Conservation (phyloP, 2,797 vertebrate genomes). For the Glyptemys insculpta region DNA sequence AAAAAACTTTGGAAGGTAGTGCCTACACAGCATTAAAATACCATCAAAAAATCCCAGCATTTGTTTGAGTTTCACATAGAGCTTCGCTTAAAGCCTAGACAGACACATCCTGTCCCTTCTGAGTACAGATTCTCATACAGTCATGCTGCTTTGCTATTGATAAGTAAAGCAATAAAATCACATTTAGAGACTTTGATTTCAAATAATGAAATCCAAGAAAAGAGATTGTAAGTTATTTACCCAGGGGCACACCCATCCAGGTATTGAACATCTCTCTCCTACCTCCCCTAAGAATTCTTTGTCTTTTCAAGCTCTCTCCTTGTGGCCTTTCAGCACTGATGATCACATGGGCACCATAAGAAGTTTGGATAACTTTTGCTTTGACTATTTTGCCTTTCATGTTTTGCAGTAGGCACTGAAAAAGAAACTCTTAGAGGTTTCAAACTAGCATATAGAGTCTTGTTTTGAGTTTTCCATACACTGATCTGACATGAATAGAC, state of each 20-base stretch:
- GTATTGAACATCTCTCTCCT: not conserved
- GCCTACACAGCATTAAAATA: not conserved
- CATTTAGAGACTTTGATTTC: not conserved
- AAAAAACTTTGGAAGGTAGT: not conserved
- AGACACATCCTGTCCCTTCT: not conserved
- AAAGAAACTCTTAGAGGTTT: slow-evolving; percentile 8
- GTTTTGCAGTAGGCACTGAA: not conserved
- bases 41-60: not conserved
- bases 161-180: not conserved
- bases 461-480: not conserved
- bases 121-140: not conserved
- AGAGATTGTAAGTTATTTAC: not conserved
- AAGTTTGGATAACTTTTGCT: not conserved
- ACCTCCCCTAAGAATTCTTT: not conserved
- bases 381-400: not conserved
- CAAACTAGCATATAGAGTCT: not conserved
- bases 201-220: not conserved
- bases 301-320: not conserved
- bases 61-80: not conserved
- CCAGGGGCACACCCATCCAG: not conserved
- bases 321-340: not conserved
- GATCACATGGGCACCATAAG: not conserved
- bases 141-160: not conserved
- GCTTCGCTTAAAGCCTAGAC: not conserved
- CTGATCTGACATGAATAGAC: not conserved